These are phyloP conservation scores for Ispidina lecontei DNA, from an alignment of 2,797 vertebrate species.

Conservation along the genomic window DNA sequence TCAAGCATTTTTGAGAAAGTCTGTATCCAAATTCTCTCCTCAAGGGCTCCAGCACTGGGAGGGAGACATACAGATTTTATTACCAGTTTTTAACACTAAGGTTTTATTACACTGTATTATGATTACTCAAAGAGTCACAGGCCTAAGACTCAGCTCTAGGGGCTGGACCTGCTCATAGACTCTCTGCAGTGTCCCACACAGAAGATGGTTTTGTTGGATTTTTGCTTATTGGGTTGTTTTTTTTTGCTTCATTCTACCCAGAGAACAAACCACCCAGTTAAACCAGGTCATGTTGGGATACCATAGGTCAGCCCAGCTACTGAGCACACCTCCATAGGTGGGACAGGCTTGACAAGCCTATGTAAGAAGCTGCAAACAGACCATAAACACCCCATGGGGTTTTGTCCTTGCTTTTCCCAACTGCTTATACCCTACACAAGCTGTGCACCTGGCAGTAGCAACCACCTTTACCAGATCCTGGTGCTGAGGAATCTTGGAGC, in stretches of 20 bases:
- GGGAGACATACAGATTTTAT: background rate
- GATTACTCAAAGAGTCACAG: background rate
- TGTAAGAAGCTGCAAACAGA: background rate
- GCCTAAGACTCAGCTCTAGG: background rate
- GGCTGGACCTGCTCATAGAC: background rate
- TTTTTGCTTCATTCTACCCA: background rate
- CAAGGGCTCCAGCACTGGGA: background rate
- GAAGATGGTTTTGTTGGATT: background rate
- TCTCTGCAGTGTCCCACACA: background rate
- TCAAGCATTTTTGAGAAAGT: background rate
- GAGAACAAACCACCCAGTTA: background rate
- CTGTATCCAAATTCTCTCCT: background rate
- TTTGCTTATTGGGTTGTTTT: background rate
- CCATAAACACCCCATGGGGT: fast-evolving
- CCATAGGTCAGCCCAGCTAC: background rate
- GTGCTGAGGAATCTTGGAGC: background rate
- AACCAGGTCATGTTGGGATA: background rate
- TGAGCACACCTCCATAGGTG: background rate
- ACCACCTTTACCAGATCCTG: background rate
- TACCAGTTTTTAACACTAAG: background rate
- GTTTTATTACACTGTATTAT: background rate
- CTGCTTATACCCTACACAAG: background rate
- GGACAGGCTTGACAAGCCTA: background rate
- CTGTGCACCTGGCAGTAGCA: background rate
- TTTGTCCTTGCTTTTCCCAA: background rate